Percentiles rank a stretch among this genome's conserved stretches.
Conservation (phyloP, 2,888 invertebrate genomes). For the Camponotus fellah region DNA sequence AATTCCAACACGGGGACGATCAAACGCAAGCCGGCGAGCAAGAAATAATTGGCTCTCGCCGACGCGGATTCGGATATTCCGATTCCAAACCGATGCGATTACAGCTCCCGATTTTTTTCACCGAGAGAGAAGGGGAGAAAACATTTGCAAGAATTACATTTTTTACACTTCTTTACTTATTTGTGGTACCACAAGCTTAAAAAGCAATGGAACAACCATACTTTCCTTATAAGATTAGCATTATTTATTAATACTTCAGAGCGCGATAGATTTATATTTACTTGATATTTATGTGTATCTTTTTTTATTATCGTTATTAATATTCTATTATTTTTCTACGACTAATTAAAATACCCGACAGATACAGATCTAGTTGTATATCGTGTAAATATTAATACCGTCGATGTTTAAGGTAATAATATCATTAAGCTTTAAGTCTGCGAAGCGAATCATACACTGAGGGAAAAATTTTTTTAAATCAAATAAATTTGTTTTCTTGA, state of each 20-base stretch:
- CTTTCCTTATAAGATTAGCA: not conserved
- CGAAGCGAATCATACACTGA: not conserved
- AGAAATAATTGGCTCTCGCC: constrained; percentile 67
- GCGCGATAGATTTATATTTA: not conserved
- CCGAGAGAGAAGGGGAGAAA: too few species aligned
- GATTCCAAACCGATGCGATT: not conserved
- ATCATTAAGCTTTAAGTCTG: not conserved
- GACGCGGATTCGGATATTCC: constrained; percentile 23
- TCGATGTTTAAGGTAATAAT: not conserved
- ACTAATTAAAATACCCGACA: constrained; percentile 17
- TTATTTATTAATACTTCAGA: constrained; percentile 38
- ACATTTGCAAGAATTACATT: not conserved
- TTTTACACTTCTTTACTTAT: not conserved
- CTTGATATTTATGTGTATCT: not conserved
- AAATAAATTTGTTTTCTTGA: too few species aligned
- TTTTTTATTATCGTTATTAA: not conserved
- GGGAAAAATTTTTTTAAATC: too few species aligned
- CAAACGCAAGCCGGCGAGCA: constrained; percentile 76
- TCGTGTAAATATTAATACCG: constrained; percentile 38
- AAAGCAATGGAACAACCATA: not conserved
- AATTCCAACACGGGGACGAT: constrained; percentile 79
- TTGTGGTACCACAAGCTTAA: not conserved
- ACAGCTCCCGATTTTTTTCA: not conserved
- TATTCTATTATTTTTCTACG: constrained; percentile 21
- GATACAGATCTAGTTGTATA: not conserved